phyloP scores from a whole-genome alignment of 2,797 vertebrate genomes.

The Rhyacichthys aspro region DNA sequence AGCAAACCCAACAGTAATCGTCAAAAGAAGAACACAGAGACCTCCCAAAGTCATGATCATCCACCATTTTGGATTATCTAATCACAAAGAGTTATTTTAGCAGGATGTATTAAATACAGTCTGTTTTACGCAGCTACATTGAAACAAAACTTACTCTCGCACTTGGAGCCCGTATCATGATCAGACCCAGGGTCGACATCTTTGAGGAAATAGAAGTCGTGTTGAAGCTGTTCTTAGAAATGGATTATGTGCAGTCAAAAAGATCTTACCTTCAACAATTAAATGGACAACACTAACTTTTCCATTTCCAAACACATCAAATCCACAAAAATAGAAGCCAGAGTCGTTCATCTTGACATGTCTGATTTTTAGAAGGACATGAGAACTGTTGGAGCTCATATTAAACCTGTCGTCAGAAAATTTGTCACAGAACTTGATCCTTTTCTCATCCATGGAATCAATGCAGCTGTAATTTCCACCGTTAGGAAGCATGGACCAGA shows the following conservation, averaged over 20 bases:
- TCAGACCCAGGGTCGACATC: not conserved
- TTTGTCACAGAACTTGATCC: not conserved
- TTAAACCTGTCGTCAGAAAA: not conserved
- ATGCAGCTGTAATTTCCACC: not conserved
- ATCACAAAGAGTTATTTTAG: not conserved
- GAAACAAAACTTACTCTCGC: not conserved
- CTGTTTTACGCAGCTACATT: too few relatives aligned
- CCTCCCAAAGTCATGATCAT: not conserved
- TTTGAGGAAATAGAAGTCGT: not conserved
- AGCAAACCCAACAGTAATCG: not conserved
- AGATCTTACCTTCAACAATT: constrained; percentile 3
- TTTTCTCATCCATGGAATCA: too few relatives aligned
- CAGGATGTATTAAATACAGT: too few relatives aligned
- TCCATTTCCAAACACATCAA: not conserved
- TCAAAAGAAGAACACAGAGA: not conserved
- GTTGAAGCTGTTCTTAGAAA: not conserved
- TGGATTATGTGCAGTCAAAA: not conserved
- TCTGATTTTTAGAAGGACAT: not conserved
- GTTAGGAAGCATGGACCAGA: not conserved
- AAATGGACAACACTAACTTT: not conserved
- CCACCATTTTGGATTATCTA: not conserved
- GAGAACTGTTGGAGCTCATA: not conserved
- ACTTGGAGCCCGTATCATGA: not conserved
- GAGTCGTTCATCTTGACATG: not conserved
- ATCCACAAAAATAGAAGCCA: constrained; percentile 1